Base-by-base conservation (phyloP, 2,888 invertebrate genomes). In the Bellardia pandia region DNA sequence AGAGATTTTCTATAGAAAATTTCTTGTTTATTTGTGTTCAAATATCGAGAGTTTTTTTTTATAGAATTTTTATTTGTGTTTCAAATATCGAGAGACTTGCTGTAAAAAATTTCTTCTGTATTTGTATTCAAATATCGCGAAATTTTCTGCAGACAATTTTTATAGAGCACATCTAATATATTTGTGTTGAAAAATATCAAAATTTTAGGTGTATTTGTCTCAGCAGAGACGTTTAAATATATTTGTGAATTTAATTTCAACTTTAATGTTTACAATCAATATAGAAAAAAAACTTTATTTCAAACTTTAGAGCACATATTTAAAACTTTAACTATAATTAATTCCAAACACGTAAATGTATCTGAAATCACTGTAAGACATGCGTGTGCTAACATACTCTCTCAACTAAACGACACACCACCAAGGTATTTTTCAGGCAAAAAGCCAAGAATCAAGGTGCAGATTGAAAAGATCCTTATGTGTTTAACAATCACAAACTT, bases 271-370 rank as follows among this genome's bases (percentile, higher is more conserved):
- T 64, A 33, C 30, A 74, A 48, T 45, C 14, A 74, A 48, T 74
- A 30, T 42, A 33, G 9, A 2, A 74, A 62, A 2, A 16, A 62
- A 14, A 11, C 1, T 45, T 11, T 51, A 23, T 33, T 45, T 16
- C 5, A 42, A 53, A 68, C 14, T 40, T 48, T 11, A 3, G 3
- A 37, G 13, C 53, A 33, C 33, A 60, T 11, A 66, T 77, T 58
- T 58, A 14, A 30, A 74, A 56, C 2, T 30, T 66, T 48, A 58
- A 33, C n/a, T 51, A 11, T 68, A 78, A 84, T 74, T 51, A 78
- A 84, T 78, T 74, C 84, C n/a, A 14, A 78, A 37, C 84, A 84
- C 84, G 84, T 84, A 78, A 58, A 72, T 66, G 72, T 68, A 48
- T 48, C 74, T 85, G 11, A 85, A 85, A 85, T 85, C 84, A 68